Evolutionary conservation across 2,888 invertebrate species (phyloP), one percentile per base, ranked within the genome.

Genomic region (Cheilosia scutellata): DNA sequence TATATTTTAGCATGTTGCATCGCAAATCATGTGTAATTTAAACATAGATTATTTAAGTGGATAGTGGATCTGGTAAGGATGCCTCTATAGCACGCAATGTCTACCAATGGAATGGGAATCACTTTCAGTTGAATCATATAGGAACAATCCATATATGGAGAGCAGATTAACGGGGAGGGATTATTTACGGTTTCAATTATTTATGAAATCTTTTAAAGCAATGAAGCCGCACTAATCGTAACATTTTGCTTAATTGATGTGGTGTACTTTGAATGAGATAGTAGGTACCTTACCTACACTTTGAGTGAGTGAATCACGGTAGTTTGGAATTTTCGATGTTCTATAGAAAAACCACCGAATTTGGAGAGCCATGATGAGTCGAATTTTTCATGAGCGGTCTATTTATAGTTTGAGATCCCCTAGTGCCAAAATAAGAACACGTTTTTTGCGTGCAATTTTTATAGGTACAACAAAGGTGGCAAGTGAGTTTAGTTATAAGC

Each of bases 21-120:
- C 47, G 63, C 55, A 66, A 77, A 82, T 82, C 55, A 68, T 78
- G 66, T 66, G 74, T 78, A 78, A 68, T 83, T 83, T 78, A 42
- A 68, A 51, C 42, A 68, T 29, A 68, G 78, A 79, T 83, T 68
- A 74, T 74, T 79, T 74, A 79, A 79, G 66, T 66, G 60, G 55
- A 62, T 80, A 63, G 65, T 20, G 20, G 37, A 63, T 71, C 31
- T 31, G 40, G 31, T 6, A 16, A 40, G 62, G 55, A 82, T 82
- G 29, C 49, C 51, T 82, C 25, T 44, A 44, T 27, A 47, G 65
- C 82, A 82, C 77, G 82, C 82, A 77, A 74, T n/a, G 37, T 51
- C 11, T 27, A 16, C 20, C 51, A 49, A 37, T 57, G 31, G 2
- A 25, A 29, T 47, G 27, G 70, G 63, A 82, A 76, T 76, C 71